Evolutionary conservation across 1,140 invertebrate species (phyloP).

Genomic region (Drosophila tristis): DNA sequence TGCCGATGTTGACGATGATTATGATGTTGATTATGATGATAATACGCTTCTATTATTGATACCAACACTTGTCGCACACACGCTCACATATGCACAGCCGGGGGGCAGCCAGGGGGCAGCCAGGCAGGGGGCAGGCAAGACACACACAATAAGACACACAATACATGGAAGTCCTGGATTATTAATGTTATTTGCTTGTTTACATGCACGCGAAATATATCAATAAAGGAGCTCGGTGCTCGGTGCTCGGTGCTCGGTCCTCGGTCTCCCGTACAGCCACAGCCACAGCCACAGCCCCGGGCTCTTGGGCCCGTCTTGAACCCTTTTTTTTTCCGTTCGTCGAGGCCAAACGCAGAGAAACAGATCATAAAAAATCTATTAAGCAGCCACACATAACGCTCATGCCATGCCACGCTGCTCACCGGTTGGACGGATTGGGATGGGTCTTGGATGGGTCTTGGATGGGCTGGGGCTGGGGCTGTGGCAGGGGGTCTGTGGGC

Average conservation of each 20-base stretch:
- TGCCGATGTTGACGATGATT: constrained; percentile 28
- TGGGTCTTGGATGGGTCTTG: too few species aligned
- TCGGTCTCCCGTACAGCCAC: background rate
- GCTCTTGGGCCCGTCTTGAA: background rate
- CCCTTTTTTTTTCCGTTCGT: constrained; percentile 9
- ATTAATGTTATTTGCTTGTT: constrained; percentile 76
- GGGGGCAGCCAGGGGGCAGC: background rate
- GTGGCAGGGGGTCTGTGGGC: background rate
- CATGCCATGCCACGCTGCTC: too few species aligned
- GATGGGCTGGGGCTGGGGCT: background rate
- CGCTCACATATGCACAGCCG: background rate
- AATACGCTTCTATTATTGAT: constrained; percentile 71
- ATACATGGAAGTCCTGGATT: constrained; percentile 23
- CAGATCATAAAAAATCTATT: constrained; percentile 83
- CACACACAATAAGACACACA: too few species aligned
- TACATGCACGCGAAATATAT: constrained; percentile 69
- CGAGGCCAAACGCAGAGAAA: constrained; percentile 45
- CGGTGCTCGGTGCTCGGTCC: too few species aligned
- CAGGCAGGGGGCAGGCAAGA: too few species aligned
- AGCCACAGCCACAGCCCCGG: constrained; percentile 2
- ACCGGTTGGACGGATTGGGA: background rate
- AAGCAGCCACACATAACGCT: constrained; percentile 72
- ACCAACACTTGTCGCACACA: constrained; percentile 62
- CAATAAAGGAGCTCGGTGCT: constrained; percentile 40
- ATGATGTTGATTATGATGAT: constrained; percentile 38